phyloP scores from a whole-genome alignment of 2,113 vertebrate genomes.

The Lepidothrix coronata region DNA sequence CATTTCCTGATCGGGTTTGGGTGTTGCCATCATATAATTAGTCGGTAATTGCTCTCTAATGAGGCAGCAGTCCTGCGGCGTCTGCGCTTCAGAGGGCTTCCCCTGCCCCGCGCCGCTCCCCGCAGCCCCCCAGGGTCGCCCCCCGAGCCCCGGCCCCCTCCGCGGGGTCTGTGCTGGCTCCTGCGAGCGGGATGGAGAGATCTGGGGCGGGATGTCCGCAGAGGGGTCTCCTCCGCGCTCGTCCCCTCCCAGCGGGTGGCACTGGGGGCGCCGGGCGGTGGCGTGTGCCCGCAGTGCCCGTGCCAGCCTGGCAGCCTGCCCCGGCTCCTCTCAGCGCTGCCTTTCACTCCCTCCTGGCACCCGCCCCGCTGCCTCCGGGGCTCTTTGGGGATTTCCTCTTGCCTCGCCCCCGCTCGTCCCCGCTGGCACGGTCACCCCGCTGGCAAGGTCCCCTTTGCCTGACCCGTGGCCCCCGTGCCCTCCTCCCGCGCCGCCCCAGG shows the following conservation, averaged over 20 bases:
- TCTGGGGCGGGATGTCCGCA: neutral
- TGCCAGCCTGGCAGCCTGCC: neutral
- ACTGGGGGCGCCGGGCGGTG: neutral
- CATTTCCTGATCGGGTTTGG: conserved; percentile 17
- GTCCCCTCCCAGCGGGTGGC: neutral
- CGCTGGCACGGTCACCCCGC: fast-evolving
- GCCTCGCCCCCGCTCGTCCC: neutral
- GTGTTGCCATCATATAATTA: conserved; percentile 12
- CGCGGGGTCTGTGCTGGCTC: neutral
- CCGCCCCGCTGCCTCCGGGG: neutral
- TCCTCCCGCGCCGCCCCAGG: fast-evolving
- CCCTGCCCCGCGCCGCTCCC: neutral
- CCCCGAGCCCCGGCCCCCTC: neutral
- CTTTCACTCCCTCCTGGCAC: neutral
- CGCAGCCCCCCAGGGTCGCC: neutral
- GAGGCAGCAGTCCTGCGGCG: neutral
- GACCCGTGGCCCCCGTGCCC: neutral
- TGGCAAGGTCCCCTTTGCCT: neutral
- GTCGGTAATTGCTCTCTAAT: conserved; percentile 32
- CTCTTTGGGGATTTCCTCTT: neutral
- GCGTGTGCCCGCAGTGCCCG: neutral
- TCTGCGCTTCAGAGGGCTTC: neutral
- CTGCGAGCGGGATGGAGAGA: fast-evolving
- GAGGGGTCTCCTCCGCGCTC: neutral
- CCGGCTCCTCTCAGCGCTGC: neutral